Evolutionary conservation across 92 coral and sea anemone genomes (phyloP), one percentile per base, ranked within the genome.

Genomic region (Blastomussa wellsi): DNA sequence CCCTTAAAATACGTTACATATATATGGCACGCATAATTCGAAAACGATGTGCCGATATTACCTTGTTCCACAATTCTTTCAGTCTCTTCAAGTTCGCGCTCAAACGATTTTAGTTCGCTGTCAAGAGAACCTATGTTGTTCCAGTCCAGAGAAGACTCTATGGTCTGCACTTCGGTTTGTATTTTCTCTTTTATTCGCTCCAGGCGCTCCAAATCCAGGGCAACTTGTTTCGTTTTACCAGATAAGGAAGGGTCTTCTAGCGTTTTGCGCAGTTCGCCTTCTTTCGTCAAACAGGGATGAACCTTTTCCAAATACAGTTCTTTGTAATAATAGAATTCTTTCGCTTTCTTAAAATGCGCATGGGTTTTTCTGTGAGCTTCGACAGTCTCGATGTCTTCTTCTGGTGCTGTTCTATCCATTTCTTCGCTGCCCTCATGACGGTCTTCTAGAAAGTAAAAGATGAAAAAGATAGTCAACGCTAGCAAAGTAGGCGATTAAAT

Each of bases 291-390:
- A 17, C 71, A 76, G 51, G 82, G 79, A 31, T 69, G 79, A 42
- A 93, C 77, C 0, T 76, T 64, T 16, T 22, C 49, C 33, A 22
- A 72, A 44, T 88, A 88, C 26, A 88, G 31, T 12, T 47, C 73
- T 47, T 80, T 83, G 51, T 85, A 93, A 16, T 70, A n/a, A 28
- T 86, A 55, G 69, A 88, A 93, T 39, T 86, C 64, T 5, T 69
- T 70, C 19, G 49, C 85, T 36, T 72, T 86, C 65, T 57, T 7
- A 31, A 52, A 38, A 79, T 93, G 94, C 10, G 59, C 41, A 12
- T 6, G 62, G 2, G 69, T 44, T 2, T 0, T 41, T 49, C 42
- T 37, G 65, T 90, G 93, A 32, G 60, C 8, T 41, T 60, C 80
- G 36, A 24, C 79, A 41, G 19, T 73, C 20, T 83, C 80, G 0